Conservation (phyloP, 2,113 vertebrate genomes). For the Aix galericulata region DNA sequence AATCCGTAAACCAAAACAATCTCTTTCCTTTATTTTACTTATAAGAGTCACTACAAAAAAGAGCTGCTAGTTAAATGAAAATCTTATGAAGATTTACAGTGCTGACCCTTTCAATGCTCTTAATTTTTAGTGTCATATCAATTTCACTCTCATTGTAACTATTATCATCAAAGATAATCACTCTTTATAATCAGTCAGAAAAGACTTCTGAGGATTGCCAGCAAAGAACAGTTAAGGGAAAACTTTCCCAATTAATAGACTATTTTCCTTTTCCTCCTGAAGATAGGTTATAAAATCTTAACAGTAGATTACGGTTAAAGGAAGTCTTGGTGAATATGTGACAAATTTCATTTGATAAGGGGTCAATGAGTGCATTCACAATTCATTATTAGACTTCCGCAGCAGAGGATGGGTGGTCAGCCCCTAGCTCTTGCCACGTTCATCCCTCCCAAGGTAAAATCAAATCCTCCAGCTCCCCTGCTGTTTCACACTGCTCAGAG, state of each 20-base stretch:
- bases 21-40: neutral
- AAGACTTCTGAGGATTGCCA: neutral
- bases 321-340: constrained; percentile 31
- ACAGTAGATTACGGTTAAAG: constrained; percentile 22
- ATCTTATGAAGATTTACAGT: neutral
- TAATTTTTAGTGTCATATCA: neutral
- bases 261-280: constrained; percentile 19
- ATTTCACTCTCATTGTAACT: neutral
- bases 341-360: constrained; percentile 39
- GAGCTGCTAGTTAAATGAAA: constrained; percentile 12
- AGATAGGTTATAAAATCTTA: constrained; percentile 21
- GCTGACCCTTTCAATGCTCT: constrained; percentile 5
- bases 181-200: neutral
- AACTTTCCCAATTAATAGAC: constrained; percentile 33
- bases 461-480: constrained; percentile 25
- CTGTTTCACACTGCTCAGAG: constrained; percentile 18
- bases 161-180: constrained; percentile 23
- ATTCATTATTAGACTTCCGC: neutral
- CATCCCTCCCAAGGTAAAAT: neutral
- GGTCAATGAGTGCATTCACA: constrained; percentile 46
- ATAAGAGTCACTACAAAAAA: neutral
- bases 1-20: neutral
- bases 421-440: neutral
- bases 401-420: neutral
- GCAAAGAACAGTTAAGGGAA: constrained; percentile 16